Conservation (phyloP, 2,797 vertebrate species). For the Takifugu ocellatus region DNA sequence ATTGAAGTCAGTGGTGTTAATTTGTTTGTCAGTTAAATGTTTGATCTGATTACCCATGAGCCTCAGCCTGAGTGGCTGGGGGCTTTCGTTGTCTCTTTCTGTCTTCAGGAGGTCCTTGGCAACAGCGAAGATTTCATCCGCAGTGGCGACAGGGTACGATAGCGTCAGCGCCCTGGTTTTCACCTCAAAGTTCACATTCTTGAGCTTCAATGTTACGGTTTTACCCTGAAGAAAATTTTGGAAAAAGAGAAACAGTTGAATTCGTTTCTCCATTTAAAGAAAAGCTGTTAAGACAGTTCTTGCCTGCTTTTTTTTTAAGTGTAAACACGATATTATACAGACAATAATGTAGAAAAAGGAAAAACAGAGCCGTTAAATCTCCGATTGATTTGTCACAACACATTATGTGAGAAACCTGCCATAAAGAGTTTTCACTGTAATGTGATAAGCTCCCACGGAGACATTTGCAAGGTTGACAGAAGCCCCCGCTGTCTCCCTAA, state of each 20-base stretch:
- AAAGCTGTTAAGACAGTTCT: constrained; percentile 1
- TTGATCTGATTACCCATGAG: constrained; percentile 88
- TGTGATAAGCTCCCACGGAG: constrained; percentile 56
- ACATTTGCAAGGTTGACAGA: constrained; percentile 55
- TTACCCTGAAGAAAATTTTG: constrained; percentile 78
- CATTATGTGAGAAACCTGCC: constrained; percentile 35
- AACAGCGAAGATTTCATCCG: constrained; percentile 88
- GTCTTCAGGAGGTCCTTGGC: constrained; percentile 88
- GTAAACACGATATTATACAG: constrained; percentile 1
- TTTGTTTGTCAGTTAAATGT: constrained; percentile 21
- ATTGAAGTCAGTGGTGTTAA: constrained; percentile 30
- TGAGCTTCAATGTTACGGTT: constrained; percentile 93
- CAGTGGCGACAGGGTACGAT: constrained; percentile 79
- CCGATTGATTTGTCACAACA: constrained; percentile 43
- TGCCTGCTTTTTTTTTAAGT: constrained; percentile 16
- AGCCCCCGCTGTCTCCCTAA: constrained; percentile 61
- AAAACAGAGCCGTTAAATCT: constrained; percentile 27
- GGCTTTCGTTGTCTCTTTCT: constrained; percentile 85
- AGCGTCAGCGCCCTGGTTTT: constrained; percentile 87
- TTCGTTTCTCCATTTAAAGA: not conserved
- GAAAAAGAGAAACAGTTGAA: constrained; percentile 4
- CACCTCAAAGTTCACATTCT: constrained; percentile 94
- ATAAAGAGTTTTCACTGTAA: constrained; percentile 42
- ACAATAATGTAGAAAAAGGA: not conserved
- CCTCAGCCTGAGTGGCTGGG: constrained; percentile 86